Evolutionary conservation across 1,140 invertebrate species (phyloP).

Genomic region (Zaprionus ghesquierei): DNA sequence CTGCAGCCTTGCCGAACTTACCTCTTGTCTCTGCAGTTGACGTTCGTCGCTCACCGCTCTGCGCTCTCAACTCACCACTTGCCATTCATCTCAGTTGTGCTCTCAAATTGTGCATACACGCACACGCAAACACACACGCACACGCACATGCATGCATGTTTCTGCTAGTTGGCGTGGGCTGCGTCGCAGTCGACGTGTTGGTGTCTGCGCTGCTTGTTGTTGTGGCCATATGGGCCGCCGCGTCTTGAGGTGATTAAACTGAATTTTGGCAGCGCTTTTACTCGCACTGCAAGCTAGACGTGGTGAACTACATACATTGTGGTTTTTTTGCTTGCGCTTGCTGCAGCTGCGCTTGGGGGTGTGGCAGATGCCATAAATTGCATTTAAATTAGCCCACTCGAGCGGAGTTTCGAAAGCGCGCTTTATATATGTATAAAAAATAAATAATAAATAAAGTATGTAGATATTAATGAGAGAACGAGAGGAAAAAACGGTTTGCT

Average conservation of each 20-base stretch:
- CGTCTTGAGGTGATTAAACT: constrained; percentile 71
- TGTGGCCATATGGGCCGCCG: constrained; percentile 54
- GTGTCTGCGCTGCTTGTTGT: constrained; percentile 25
- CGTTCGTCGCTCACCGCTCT: neutral
- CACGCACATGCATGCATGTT: neutral
- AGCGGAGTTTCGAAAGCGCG: constrained; percentile 16
- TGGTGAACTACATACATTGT: constrained; percentile 33
- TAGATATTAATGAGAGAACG: neutral
- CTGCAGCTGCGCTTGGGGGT: constrained; percentile 26
- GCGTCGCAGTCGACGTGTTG: constrained; percentile 32
- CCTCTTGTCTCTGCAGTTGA: neutral
- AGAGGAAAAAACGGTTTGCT: no score
- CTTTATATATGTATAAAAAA: neutral
- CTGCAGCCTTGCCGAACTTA: neutral
- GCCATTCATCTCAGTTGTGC: constrained; percentile 10
- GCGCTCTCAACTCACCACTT: constrained; percentile 1
- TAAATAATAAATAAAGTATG: neutral
- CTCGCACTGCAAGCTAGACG: constrained; percentile 10
- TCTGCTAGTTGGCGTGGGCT: constrained; percentile 63
- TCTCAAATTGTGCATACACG: neutral
- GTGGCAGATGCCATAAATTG: constrained; percentile 50
- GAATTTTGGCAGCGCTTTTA: constrained; percentile 62
- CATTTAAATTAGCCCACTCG: constrained; percentile 16
- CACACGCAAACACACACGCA: constrained; percentile 12
- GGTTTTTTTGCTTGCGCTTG: no score